Conservation (phyloP, 2,113 vertebrate genomes). For the Notechis scutatus region DNA sequence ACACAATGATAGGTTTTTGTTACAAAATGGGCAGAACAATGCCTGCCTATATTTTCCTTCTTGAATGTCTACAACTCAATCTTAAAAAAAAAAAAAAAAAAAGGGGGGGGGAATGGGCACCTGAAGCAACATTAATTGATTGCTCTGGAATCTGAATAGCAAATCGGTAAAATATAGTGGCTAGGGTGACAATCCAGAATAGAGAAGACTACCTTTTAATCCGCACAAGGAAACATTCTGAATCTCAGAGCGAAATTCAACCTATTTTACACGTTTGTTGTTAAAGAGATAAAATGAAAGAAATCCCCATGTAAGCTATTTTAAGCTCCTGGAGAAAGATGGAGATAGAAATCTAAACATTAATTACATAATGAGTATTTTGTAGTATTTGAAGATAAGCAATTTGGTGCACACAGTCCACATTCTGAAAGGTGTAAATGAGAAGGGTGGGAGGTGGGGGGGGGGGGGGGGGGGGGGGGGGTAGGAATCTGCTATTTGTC, state of each 20-base stretch:
- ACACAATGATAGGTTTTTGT: not conserved
- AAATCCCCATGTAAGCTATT: not conserved
- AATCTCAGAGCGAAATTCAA: not conserved
- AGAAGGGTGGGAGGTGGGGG: not conserved
- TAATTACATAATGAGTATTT: not conserved
- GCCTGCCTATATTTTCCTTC: not conserved
- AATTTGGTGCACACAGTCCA: not conserved
- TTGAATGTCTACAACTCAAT: not conserved
- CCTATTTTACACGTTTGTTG: not conserved
- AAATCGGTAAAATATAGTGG: not conserved
- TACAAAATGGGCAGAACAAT: not conserved
- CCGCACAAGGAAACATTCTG: not conserved
- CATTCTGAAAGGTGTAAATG: not conserved
- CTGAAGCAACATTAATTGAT: not conserved
- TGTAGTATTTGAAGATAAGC: not conserved
- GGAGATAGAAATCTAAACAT: not conserved
- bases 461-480: accelerated
- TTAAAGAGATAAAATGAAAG: not conserved
- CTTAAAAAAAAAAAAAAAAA: not conserved
- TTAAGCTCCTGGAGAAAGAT: not conserved
- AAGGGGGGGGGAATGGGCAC: not conserved
- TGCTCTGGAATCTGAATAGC: not conserved
- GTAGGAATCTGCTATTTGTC: not conserved
- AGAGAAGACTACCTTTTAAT: not conserved
- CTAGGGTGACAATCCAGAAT: not conserved